A percentile compares a stretch with the other conserved stretches of the same genome.
phyloP scores from a whole-genome alignment of 2,797 vertebrate species.

The Cheirogaleus major region DNA sequence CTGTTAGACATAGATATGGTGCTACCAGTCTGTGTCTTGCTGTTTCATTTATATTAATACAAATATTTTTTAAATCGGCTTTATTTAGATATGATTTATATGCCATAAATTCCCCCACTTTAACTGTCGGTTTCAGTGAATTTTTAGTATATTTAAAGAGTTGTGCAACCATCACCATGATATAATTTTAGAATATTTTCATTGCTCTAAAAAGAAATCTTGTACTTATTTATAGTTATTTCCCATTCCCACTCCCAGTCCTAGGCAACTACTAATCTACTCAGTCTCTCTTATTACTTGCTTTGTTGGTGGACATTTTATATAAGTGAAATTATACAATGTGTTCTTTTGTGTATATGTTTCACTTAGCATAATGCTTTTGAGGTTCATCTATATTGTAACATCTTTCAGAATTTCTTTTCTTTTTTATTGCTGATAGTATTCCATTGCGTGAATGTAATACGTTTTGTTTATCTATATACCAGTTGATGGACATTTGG shows the following conservation, averaged over 20 bases:
- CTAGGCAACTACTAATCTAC: not conserved
- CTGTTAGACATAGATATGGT: not conserved
- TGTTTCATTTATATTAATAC: not conserved
- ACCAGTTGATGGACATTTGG: not conserved
- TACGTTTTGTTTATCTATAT: not conserved
- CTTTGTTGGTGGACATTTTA: not conserved
- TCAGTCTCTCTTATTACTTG: not conserved
- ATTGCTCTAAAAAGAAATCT: not conserved
- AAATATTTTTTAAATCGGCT: not conserved
- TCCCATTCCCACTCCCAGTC: not conserved
- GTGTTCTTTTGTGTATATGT: not conserved
- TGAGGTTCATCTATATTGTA: not conserved
- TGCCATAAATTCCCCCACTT: not conserved
- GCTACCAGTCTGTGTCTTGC: not conserved
- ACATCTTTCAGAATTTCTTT: not conserved
- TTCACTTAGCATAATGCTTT: not conserved
- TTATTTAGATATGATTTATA: not conserved
- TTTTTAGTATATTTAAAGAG: not conserved
- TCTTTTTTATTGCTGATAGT: not conserved
- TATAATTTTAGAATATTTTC: constrained; percentile 16
- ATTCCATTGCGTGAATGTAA: not conserved
- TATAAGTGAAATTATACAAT: not conserved
- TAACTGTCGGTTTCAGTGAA: not conserved
- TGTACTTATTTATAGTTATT: not conserved
- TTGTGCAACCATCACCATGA: not conserved